phyloP scores from a whole-genome alignment of 2,113 vertebrate genomes.

The Antennarius striatus region DNA sequence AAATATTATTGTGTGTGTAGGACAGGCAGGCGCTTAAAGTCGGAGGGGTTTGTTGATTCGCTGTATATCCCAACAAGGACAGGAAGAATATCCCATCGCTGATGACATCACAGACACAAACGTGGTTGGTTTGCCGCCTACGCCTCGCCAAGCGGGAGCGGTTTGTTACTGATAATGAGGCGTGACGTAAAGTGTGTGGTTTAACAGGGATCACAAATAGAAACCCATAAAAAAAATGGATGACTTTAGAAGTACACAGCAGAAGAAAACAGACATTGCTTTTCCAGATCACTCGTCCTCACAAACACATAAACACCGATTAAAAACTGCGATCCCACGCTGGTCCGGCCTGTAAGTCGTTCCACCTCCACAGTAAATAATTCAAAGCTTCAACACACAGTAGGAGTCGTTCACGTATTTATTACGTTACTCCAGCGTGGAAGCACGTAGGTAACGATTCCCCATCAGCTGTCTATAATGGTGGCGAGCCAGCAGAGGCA shows the following conservation, averaged over 20 bases:
- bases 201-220: no score
- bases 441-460: conserved; percentile 27
- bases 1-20: neutral
- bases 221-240: no score
- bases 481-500: conserved; percentile 11
- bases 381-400: no score
- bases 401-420: conserved; percentile 20
- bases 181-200: no score
- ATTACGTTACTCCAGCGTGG: neutral
- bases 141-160: no score
- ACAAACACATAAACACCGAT: neutral
- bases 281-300: neutral
- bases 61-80: conserved; percentile 55
- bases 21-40: neutral
- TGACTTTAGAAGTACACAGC: neutral
- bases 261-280: neutral
- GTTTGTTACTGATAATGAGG: no score
- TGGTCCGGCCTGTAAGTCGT: neutral
- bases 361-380: conserved; percentile 5
- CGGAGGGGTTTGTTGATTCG: conserved; percentile 3
- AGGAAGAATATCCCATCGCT: conserved; percentile 37
- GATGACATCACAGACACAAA: no score
- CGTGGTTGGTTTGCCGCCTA: no score
- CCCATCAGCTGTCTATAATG: conserved; percentile 10
- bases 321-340: neutral